These are phyloP conservation scores for Dione juno DNA, from an alignment of 2,888 invertebrate genomes.

Conservation along the genomic window DNA sequence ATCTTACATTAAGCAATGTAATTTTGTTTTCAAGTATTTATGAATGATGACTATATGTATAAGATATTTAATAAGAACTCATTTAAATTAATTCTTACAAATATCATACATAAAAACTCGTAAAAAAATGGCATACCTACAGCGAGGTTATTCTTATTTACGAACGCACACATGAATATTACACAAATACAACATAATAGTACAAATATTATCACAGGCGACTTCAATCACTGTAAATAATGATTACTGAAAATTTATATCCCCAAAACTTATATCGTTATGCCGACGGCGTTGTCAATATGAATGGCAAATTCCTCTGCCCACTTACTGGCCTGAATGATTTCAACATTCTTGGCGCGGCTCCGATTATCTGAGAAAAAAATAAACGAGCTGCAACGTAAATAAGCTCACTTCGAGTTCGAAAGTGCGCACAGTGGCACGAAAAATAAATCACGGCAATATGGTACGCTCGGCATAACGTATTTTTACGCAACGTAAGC, in stretches of 20 bases:
- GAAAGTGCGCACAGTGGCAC: conserved; percentile 67
- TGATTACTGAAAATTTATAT: conserved; percentile 25
- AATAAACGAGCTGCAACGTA: conserved; percentile 74
- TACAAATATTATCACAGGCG: conserved; percentile 3
- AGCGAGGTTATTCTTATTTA: background rate
- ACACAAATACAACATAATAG: background rate
- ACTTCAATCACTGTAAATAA: conserved; percentile 11
- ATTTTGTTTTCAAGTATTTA: no score
- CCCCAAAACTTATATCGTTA: conserved; percentile 29
- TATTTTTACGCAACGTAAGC: conserved; percentile 80
- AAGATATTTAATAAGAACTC: no score
- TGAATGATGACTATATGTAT: no score
- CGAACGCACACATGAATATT: background rate
- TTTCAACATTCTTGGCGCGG: conserved; percentile 82
- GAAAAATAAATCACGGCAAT: conserved; percentile 75
- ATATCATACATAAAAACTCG: background rate
- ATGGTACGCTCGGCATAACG: conserved; percentile 69
- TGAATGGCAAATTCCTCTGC: conserved; percentile 82
- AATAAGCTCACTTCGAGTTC: conserved; percentile 70
- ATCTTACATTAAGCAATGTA: no score
- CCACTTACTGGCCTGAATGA: conserved; percentile 83
- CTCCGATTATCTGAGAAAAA: conserved; percentile 79
- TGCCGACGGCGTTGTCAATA: conserved; percentile 63
- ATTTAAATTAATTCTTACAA: no score
- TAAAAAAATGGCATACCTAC: background rate